These are phyloP conservation scores for Tetranychus cinnabarinus DNA, from an alignment of 1,140 invertebrate genomes.

Conservation along the genomic window DNA sequence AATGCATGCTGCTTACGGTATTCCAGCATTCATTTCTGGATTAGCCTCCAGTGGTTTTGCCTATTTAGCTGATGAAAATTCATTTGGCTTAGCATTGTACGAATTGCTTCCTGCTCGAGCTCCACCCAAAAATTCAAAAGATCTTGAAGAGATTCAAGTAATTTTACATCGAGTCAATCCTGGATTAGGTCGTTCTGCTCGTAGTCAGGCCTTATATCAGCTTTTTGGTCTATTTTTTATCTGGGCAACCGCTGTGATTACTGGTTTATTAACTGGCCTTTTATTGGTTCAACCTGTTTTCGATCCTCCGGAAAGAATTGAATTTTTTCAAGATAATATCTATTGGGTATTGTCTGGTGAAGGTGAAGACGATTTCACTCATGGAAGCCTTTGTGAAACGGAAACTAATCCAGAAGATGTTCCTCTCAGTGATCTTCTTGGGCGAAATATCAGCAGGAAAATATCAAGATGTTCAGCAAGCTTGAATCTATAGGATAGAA, in stretches of 20 bases:
- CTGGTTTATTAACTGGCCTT: constrained; percentile 55
- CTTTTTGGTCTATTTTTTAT: constrained; percentile 43
- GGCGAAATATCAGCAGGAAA: too few species aligned
- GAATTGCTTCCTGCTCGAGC: constrained; percentile 27
- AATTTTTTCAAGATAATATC: constrained; percentile 17
- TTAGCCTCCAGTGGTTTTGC: background rate
- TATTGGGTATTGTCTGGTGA: constrained; percentile 18
- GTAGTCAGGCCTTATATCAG: constrained; percentile 51
- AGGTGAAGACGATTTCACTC: constrained; percentile 1
- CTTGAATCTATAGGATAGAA: too few species aligned
- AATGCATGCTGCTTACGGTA: background rate
- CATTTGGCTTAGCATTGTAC: constrained; percentile 18
- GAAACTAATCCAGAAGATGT: too few species aligned
- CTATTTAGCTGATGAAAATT: background rate
- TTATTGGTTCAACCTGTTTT: constrained; percentile 14
- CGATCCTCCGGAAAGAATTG: constrained; percentile 12
- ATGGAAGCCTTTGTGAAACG: too few species aligned
- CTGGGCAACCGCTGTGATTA: constrained; percentile 38
- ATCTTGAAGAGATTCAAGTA: constrained; percentile 15
- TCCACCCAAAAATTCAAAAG: constrained; percentile 19
- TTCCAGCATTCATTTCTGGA: background rate
- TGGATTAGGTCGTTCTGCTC: constrained; percentile 34
- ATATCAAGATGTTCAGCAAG: too few species aligned
- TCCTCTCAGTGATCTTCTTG: too few species aligned
- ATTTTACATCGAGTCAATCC: constrained; percentile 16